Evolutionary conservation across 2,888 invertebrate species (phyloP).

Genomic region (Polydrusus tereticollis): DNA sequence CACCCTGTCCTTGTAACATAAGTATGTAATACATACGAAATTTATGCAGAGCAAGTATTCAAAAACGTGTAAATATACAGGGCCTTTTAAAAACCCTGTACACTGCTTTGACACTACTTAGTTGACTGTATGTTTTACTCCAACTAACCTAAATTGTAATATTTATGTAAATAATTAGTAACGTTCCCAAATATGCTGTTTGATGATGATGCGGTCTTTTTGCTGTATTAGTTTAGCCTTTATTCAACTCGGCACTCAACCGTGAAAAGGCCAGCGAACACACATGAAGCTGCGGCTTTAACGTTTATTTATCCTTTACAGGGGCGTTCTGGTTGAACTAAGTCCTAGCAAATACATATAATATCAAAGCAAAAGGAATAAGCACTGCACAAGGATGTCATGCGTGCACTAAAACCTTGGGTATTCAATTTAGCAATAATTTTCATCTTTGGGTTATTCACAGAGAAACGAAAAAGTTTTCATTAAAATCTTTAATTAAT

Average conservation of each 20-base stretch:
- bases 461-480: not conserved
- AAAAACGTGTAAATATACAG: too few relatives aligned
- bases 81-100: too few relatives aligned
- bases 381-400: constrained; percentile 10
- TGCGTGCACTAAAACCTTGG: constrained; percentile 49
- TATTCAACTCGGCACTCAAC: constrained; percentile 1
- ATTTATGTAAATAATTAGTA: constrained; percentile 32
- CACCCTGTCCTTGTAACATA: too few relatives aligned
- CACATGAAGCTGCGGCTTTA: constrained; percentile 2
- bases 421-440: constrained; percentile 32
- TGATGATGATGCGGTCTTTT: constrained; percentile 20
- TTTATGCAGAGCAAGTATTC: too few relatives aligned
- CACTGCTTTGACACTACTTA: too few relatives aligned
- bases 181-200: constrained; percentile 24
- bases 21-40: too few relatives aligned
- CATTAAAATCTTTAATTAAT: not conserved
- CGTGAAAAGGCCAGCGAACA: constrained; percentile 12
- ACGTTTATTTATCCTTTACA: constrained; percentile 21
- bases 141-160: too few relatives aligned
- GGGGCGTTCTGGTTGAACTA: not conserved
- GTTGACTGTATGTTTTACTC: too few relatives aligned
- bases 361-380: constrained; percentile 21
- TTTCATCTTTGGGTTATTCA: constrained; percentile 12
- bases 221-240: constrained; percentile 21
- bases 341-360: not conserved